phyloP scores from a whole-genome alignment of 2,888 invertebrate species.

The Scrobipalpa costella region DNA sequence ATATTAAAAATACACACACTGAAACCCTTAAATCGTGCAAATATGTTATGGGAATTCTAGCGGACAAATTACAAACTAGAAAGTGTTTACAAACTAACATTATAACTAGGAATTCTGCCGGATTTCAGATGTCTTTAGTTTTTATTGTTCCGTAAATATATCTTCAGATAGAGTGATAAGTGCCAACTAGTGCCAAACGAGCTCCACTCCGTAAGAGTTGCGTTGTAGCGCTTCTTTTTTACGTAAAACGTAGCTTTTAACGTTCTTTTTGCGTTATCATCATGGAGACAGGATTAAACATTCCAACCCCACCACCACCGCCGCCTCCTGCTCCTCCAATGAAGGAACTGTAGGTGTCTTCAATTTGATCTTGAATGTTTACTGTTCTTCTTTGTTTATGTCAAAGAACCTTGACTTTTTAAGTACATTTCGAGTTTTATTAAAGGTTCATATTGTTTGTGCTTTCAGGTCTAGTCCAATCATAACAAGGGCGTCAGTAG shows the following conservation, averaged over 20 bases:
- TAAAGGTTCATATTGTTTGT: background rate
- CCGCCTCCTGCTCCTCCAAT: constrained; percentile 21
- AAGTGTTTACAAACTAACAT: constrained; percentile 3
- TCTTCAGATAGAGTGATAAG: constrained; percentile 40
- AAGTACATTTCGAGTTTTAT: no score
- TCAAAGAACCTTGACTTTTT: no score
- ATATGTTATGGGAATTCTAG: background rate
- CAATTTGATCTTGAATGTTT: background rate
- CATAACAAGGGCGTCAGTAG: constrained; percentile 79
- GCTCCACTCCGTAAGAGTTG: constrained; percentile 9
- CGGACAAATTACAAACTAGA: background rate
- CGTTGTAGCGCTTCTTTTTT: constrained; percentile 17
- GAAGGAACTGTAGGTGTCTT: constrained; percentile 4
- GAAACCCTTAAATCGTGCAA: background rate
- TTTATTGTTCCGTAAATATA: constrained; percentile 22
- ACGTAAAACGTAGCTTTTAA: background rate
- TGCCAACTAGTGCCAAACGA: constrained; percentile 64
- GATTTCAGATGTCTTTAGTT: constrained; percentile 20
- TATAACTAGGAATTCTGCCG: constrained; percentile 4
- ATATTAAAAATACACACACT: background rate
- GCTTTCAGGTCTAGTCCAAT: constrained; percentile 81
- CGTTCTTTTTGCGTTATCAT: no score
- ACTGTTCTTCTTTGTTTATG: background rate
- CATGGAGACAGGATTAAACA: background rate
- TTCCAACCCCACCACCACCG: constrained; percentile 2